A percentile compares a stretch with the other conserved stretches of the same genome.
These are phyloP conservation scores for Nyleta sp. DNA, from an alignment of 2,888 invertebrate genomes.

Conservation along the genomic window DNA sequence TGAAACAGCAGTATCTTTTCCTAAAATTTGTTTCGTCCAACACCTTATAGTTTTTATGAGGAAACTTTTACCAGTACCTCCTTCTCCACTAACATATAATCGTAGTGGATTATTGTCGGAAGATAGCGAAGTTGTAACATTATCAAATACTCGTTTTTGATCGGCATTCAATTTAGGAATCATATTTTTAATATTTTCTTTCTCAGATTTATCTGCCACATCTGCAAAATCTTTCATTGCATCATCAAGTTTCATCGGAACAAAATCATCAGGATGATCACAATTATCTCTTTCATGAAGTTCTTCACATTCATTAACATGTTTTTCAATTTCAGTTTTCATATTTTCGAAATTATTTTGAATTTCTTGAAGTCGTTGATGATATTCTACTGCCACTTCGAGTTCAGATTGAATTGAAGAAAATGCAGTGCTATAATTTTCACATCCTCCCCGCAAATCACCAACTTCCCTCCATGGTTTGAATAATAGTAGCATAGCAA, in stretches of 20 bases:
- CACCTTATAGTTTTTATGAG: constrained; percentile 71
- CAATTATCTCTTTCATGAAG: not conserved
- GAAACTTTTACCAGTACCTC: constrained; percentile 73
- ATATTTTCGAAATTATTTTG: not conserved
- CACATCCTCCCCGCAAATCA: constrained; percentile 52
- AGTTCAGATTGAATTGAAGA: not conserved
- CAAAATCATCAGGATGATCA: constrained; percentile 11
- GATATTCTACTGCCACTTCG: not conserved
- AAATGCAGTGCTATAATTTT: constrained; percentile 68
- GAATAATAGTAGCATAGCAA: constrained; percentile 40
- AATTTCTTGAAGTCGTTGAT: not conserved
- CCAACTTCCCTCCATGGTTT: constrained; percentile 65
- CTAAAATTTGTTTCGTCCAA: constrained; percentile 70
- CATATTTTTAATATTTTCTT: constrained; percentile 45
- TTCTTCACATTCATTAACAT: constrained; percentile 15
- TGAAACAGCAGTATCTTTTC: constrained; percentile 71
- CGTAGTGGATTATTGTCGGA: constrained; percentile 46
- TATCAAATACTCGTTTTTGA: not conserved
- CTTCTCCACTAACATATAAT: constrained; percentile 70
- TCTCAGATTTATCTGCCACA: not conserved
- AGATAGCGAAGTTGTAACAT: constrained; percentile 38
- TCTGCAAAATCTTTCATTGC: constrained; percentile 1
- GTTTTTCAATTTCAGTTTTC: constrained; percentile 6
- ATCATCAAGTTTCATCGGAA: constrained; percentile 40
- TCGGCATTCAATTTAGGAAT: constrained; percentile 53